These are phyloP conservation scores for Eleutherodactylus coqui DNA, from an alignment of 2,797 vertebrate species.

Conservation along the genomic window DNA sequence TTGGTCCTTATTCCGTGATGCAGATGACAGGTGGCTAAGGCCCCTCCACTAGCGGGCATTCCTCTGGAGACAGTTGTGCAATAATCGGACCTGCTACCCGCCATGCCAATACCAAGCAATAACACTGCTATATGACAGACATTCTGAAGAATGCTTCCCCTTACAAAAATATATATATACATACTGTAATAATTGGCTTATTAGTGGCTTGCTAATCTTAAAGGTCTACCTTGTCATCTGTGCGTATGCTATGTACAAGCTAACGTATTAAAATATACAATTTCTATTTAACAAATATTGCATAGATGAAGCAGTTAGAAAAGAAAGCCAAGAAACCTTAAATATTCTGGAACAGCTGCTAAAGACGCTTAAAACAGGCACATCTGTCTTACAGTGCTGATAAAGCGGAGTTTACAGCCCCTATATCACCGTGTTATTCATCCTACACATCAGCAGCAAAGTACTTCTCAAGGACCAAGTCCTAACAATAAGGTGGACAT, in stretches of 20 bases:
- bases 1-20: neutral
- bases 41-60: neutral
- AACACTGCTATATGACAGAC: neutral
- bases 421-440: neutral
- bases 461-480: no score
- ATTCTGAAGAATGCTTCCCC: neutral
- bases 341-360: neutral
- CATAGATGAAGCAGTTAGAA: slow-evolving; percentile 13
- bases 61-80: neutral
- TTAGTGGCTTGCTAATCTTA: neutral
- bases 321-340: neutral
- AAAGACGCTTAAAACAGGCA: neutral
- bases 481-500: neutral
- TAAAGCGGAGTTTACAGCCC: neutral
- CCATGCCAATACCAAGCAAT: neutral
- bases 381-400: neutral
- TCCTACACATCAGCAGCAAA: no score
- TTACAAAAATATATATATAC: no score
- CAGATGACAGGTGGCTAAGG: neutral
- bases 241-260: slow-evolving; percentile 3
- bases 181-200: neutral
- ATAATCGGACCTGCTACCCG: no score
- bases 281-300: slow-evolving; percentile 19
- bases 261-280: neutral
- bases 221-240: no score